phyloP scores from a whole-genome alignment of 2,113 vertebrate genomes.

The Xerus inauris region DNA sequence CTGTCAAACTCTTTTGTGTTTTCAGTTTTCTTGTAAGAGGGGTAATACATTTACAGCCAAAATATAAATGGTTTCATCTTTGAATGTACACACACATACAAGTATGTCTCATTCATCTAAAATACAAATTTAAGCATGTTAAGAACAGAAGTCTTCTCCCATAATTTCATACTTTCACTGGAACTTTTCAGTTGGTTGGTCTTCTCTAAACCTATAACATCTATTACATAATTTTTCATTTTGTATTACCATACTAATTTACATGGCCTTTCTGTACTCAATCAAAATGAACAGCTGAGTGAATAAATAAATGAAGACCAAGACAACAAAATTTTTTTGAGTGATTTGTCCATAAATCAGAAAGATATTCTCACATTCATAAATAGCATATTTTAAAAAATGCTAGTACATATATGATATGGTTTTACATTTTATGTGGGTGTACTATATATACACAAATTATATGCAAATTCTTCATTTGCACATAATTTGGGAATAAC shows the following conservation, averaged over 20 bases:
- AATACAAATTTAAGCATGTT: slow-evolving; percentile 5
- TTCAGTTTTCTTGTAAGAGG: background rate
- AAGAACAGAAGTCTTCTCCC: background rate
- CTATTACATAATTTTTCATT: background rate
- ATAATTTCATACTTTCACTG: background rate
- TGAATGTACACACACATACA: background rate
- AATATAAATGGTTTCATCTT: slow-evolving; percentile 38
- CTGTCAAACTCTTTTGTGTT: background rate
- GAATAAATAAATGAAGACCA: slow-evolving; percentile 13
- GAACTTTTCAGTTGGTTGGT: background rate
- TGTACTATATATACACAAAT: background rate
- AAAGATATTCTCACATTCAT: background rate
- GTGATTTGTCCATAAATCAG: background rate
- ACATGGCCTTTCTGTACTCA: background rate
- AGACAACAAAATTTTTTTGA: slow-evolving; percentile 19
- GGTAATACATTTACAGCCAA: slow-evolving; percentile 11
- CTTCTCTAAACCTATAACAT: background rate
- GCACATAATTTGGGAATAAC: background rate
- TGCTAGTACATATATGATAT: background rate
- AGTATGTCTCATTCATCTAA: slow-evolving; percentile 37
- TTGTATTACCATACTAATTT: background rate
- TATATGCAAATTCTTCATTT: background rate
- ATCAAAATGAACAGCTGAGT: background rate
- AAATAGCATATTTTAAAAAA: background rate
- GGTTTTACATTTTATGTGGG: background rate